Conservation (phyloP, 2,113 vertebrate species). For the Sceloporus undulatus region DNA sequence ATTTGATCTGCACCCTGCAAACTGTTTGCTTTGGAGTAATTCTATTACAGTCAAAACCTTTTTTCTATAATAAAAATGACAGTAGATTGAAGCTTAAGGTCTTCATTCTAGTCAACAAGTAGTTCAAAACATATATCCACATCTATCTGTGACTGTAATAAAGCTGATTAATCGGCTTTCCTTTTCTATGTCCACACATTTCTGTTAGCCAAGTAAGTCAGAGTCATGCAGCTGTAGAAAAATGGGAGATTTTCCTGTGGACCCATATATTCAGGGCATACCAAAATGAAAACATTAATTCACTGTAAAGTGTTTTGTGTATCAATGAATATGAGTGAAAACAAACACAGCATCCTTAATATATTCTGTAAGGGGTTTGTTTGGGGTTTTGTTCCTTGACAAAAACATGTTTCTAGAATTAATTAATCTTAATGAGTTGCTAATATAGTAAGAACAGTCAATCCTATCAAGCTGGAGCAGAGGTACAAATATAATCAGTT, state of each 20-base stretch:
- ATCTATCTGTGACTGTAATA: background rate
- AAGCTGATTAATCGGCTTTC: too few species aligned
- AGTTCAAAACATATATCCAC: background rate
- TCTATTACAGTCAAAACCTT: background rate
- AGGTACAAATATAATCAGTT: constrained; percentile 8
- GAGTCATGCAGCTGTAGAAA: background rate
- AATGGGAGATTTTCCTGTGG: background rate
- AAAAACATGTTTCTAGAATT: constrained; percentile 9
- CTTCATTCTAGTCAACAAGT: background rate
- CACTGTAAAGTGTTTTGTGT: background rate
- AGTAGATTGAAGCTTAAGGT: background rate
- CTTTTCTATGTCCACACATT: too few species aligned
- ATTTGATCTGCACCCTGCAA: background rate
- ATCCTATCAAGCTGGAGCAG: background rate
- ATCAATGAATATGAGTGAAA: background rate
- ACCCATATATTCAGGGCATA: background rate
- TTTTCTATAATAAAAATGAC: background rate
- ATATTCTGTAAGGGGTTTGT: background rate
- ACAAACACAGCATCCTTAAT: background rate
- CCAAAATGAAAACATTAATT: background rate
- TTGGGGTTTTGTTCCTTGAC: background rate
- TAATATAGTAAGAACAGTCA: background rate
- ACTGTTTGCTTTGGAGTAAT: background rate
- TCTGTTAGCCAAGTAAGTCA: background rate
- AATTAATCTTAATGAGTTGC: background rate